Percentiles rank a stretch among this genome's conserved stretches.
Evolutionary conservation across 2,797 vertebrate species (phyloP).

Genomic region (Chaetophractus vellerosus): DNA sequence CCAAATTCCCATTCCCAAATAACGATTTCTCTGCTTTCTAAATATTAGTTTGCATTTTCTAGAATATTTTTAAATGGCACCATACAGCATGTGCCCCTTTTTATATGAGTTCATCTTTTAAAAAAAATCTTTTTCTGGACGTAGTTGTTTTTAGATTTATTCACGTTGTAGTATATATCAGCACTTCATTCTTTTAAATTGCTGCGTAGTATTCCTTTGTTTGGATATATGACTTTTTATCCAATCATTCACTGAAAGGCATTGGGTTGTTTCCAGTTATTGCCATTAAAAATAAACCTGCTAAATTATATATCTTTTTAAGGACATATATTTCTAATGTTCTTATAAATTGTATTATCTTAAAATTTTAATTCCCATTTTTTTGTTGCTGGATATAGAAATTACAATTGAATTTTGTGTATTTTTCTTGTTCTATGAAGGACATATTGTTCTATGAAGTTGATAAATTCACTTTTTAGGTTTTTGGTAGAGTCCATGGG

Average conservation of each 20-base stretch:
- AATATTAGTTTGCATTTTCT: neutral
- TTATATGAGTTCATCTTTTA: neutral
- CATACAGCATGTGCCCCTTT: neutral
- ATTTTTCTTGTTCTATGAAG: neutral
- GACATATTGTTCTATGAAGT: neutral
- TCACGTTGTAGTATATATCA: neutral
- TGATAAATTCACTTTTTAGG: neutral
- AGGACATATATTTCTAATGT: neutral
- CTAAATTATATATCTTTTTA: neutral
- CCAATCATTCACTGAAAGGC: neutral
- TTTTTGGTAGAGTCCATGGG: neutral
- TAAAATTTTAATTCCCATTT: neutral
- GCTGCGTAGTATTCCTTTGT: neutral
- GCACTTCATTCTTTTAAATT: neutral
- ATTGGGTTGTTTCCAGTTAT: neutral
- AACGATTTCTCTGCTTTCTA: neutral
- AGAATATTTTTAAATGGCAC: neutral
- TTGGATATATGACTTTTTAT: neutral
- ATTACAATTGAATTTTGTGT: neutral
- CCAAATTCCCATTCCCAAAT: neutral
- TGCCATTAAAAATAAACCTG: neutral
- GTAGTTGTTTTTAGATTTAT: slow-evolving; percentile 3
- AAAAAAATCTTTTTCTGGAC: neutral
- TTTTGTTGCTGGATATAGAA: neutral
- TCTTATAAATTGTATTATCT: neutral